These are phyloP conservation scores for Quiscalus mexicanus DNA, from an alignment of 2,113 vertebrate species.

Conservation along the genomic window DNA sequence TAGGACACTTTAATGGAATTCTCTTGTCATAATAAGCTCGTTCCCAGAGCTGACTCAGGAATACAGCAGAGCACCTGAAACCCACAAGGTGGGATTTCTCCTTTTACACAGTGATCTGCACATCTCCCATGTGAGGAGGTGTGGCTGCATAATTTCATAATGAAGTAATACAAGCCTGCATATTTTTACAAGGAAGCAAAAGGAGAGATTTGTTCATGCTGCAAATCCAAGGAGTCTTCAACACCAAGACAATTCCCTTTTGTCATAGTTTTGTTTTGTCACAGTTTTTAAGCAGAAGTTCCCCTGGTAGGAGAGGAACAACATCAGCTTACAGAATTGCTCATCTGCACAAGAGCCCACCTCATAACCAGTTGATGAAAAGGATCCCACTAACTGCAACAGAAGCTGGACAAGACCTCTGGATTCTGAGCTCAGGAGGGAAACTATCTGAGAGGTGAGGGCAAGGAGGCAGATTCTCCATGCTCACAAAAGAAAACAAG, in stretches of 20 bases:
- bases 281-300: neutral
- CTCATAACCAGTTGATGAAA: neutral
- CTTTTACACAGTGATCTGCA: neutral
- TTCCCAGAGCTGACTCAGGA: neutral
- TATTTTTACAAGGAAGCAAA: neutral
- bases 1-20: neutral
- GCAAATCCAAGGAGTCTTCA: neutral
- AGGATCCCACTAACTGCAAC: neutral
- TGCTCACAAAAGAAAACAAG: neutral
- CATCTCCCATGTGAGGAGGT: neutral
- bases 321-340: neutral
- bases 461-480: neutral
- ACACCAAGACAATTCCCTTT: neutral
- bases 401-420: neutral
- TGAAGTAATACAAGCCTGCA: neutral
- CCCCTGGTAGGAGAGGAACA: neutral
- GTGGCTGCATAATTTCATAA: neutral
- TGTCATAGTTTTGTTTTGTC: neutral
- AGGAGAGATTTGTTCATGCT: neutral
- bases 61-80: neutral
- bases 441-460: neutral
- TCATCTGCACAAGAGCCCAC: neutral
- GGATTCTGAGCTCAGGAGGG: neutral
- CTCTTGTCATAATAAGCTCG: neutral
- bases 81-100: neutral